phyloP scores from a whole-genome alignment of 2,113 vertebrate species.

The Cacatua alba region DNA sequence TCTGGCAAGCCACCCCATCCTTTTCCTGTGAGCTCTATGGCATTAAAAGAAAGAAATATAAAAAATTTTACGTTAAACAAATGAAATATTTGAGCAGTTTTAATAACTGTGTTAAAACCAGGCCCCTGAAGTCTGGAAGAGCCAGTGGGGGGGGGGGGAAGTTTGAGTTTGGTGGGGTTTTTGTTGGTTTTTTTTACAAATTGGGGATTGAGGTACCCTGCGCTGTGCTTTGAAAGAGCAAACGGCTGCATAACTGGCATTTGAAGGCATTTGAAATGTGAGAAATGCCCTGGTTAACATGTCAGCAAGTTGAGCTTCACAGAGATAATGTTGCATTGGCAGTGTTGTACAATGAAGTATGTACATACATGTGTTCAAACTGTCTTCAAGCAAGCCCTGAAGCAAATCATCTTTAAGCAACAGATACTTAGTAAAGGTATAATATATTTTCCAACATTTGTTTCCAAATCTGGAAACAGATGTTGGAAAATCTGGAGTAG shows the following conservation, averaged over 20 bases:
- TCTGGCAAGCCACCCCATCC: neutral
- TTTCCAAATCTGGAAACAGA: neutral
- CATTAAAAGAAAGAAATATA: neutral
- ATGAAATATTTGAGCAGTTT: neutral
- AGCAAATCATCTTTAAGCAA: neutral
- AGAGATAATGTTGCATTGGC: neutral
- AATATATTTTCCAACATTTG: neutral
- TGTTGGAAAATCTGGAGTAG: neutral
- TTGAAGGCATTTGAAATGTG: conserved; percentile 40
- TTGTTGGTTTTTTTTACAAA: neutral
- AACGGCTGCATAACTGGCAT: neutral
- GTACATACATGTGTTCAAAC: neutral
- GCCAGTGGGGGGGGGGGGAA: too few species aligned
- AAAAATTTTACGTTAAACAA: neutral
- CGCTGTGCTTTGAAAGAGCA: neutral
- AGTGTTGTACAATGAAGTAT: neutral
- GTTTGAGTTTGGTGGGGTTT: neutral
- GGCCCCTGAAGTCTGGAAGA: neutral
- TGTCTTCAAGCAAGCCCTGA: neutral
- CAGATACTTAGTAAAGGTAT: neutral
- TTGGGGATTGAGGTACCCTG: neutral
- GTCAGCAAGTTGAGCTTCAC: conserved; percentile 5
- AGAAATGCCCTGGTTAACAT: conserved; percentile 33
- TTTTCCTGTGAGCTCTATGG: neutral
- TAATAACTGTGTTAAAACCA: neutral